Evolutionary conservation across 2,888 invertebrate genomes (phyloP), one percentile per base, ranked within the genome.

Genomic region (Tachystola acroxantha): DNA sequence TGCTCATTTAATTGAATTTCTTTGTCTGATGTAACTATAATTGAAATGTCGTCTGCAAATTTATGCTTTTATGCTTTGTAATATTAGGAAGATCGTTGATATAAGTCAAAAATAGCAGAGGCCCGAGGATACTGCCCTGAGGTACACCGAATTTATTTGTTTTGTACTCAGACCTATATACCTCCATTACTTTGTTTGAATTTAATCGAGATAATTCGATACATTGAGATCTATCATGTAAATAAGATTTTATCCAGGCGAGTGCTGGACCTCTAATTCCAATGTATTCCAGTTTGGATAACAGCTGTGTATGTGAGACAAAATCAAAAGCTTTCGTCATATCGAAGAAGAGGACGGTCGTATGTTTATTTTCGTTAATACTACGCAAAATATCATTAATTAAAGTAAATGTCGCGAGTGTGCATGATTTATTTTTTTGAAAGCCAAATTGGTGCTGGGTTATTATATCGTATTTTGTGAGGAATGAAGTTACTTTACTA

Each of bases 371-470:
- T 13, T 22, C 22, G 13, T 45, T 36, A 1, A 37, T 7, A 22
- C 30, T 34, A 2, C 13, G 10, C 9, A 36, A 7, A 7, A 40
- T 22, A 3, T 12, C 7, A 26, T 42, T 37, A 9, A 32, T 24
- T n/a, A 42, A 12, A 10, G 36, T 16, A 27, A 32, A 43, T 6
- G 29, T 24, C n/a, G 43, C 43, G 9, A 36, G 10, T 6, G 36
- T 29, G 1, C 41, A 43, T 1, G 39, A 43, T 34, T 39, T 43
- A n/a, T 24, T 27, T 10, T 46, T 41, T 27, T 40, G 36, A 32
- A 43, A 43, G 1, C 39, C 43, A 10, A 36, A 29, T 37, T 45
- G 42, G n/a, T n/a, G n/a, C n/a, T n/a, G n/a, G n/a, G n/a, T n/a
- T n/a, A n/a, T n/a, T n/a, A n/a, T n/a, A n/a, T n/a, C n/a, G n/a